phyloP scores from a whole-genome alignment of 2,797 vertebrate species.

The Schizopygopsis pylzovi region DNA sequence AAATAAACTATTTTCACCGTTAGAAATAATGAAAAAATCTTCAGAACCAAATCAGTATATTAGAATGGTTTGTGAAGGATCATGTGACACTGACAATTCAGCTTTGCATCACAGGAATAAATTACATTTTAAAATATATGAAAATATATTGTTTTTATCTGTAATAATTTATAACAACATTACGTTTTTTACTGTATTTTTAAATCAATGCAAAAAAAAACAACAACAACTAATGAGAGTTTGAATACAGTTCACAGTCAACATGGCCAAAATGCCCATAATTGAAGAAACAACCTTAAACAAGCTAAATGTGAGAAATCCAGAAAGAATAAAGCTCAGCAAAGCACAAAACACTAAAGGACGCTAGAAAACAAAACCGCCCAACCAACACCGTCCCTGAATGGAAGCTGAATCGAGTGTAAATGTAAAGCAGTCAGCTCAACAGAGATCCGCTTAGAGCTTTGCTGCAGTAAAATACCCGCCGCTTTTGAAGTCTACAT shows the following conservation, averaged over 20 bases:
- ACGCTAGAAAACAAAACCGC: not conserved
- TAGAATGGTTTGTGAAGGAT: not conserved
- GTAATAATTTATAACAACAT: too few species aligned
- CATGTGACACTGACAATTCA: not conserved
- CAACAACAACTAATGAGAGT: too few species aligned
- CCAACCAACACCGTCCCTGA: not conserved
- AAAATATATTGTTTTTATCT: too few species aligned
- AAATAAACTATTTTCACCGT: too few species aligned
- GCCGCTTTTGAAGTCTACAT: not conserved
- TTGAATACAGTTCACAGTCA: too few species aligned
- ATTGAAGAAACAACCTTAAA: not conserved
- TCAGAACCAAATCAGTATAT: not conserved
- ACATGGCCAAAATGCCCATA: not conserved
- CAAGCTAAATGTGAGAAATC: not conserved
- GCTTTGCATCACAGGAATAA: not conserved
- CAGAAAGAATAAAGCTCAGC: not conserved
- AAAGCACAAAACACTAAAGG: not conserved
- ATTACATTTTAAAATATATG: too few species aligned
- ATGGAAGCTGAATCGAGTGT: not conserved
- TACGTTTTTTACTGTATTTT: too few species aligned
- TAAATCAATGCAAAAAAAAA: too few species aligned
- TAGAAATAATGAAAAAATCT: too few species aligned
- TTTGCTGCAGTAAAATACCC: not conserved
- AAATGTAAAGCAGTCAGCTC: constrained; percentile 6
- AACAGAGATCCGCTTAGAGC: not conserved